Evolutionary conservation across 2,797 vertebrate species (phyloP), one percentile per base, ranked within the genome.

Genomic region (Ctenopoma kingsleyae): DNA sequence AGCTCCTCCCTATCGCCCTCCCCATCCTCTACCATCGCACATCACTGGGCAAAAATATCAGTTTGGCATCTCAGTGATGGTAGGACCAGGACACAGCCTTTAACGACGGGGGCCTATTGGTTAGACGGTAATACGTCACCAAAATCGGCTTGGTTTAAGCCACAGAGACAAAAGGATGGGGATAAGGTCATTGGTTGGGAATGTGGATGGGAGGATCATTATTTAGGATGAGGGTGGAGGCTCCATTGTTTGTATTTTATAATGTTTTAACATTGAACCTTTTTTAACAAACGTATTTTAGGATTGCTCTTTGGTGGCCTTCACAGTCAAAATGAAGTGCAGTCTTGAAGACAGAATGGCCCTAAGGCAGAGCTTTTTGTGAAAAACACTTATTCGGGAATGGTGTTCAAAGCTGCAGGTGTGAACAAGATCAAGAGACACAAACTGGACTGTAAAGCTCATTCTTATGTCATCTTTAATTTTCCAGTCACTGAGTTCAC

Each of bases 81-180:
- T 60, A 54, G 55, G 43, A 59, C 50, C n/a, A 77, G 74, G 67
- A 88, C 78, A 71, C 38, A 8, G 81, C 70, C 75, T 30, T 9
- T 41, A 74, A 82, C 56, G 47, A 47, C 19, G 67, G 19, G 60
- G 20, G 58, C 63, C 57, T 52, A 94, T 94, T 95, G 94, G 93
- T 64, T 74, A 48, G 27, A 22, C 17, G 2, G 9, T 63, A 76
- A 84, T 32, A 85, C 83, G 83, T 92, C 92, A 91, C 72, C 17
- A 35, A 80, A 80, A 78, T 85, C 36, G 19, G 36, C 70, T 78
- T 77, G 58, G 15, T 87, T 88, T 71, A 72, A 80, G 86, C 82
- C 66, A 9, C 66, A 53, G 80, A 90, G 74, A 90, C 89, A 87
- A 89, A 84, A 44, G 73, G 60, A 35, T 43, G 57, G 46, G 36